These are phyloP conservation scores for Octodon degus DNA, from an alignment of 2,113 vertebrate species.

Conservation along the genomic window DNA sequence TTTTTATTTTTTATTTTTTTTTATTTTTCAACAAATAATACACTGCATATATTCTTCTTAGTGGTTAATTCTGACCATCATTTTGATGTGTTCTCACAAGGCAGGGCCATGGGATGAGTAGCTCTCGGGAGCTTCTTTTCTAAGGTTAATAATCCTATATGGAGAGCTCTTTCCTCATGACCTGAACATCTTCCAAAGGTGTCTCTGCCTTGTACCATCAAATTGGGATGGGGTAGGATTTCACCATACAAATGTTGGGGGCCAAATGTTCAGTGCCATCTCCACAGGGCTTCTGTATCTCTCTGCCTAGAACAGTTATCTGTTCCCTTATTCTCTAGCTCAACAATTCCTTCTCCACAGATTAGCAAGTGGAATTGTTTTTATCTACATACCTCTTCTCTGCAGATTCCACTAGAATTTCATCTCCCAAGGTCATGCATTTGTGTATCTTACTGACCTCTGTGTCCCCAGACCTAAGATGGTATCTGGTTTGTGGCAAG, in stretches of 20 bases:
- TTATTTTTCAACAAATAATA: no score
- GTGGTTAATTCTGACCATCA: not conserved
- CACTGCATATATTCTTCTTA: no score
- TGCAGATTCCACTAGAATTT: not conserved
- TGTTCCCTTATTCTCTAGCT: not conserved
- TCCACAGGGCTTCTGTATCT: not conserved
- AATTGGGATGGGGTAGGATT: not conserved
- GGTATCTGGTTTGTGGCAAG: fast-evolving
- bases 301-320: not conserved
- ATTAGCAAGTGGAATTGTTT: not conserved
- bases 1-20: no score
- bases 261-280: not conserved
- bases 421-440: no score
- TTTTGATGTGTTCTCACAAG: not conserved
- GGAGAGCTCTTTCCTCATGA: not conserved
- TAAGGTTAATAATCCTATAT: not conserved
- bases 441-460: not conserved
- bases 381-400: not conserved
- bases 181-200: not conserved
- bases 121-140: not conserved
- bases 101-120: not conserved
- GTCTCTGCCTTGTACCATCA: no score
- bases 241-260: not conserved
- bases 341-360: not conserved
- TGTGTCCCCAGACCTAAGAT: fast-evolving